Conservation (phyloP, 2,888 invertebrate genomes). For the Drosophila buzzatii region DNA sequence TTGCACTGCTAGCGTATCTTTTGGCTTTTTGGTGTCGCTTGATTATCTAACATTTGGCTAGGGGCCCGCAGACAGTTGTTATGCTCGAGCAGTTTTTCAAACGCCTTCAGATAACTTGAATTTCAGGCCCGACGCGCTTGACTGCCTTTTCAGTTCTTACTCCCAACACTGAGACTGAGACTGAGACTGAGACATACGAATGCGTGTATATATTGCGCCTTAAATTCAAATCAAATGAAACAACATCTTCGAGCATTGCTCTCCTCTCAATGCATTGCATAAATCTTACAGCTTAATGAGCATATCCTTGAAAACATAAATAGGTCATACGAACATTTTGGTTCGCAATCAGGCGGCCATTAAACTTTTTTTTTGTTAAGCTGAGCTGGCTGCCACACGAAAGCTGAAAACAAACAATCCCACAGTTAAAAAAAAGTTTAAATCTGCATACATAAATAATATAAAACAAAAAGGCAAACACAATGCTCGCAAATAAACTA, state of each 20-base stretch:
- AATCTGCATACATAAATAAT: slow-evolving; percentile 75
- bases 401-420: slow-evolving; percentile 35
- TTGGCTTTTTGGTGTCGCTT: slow-evolving; percentile 51
- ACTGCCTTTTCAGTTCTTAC: slow-evolving; percentile 67
- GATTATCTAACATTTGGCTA: slow-evolving; percentile 68
- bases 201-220: neutral
- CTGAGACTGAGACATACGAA: no score
- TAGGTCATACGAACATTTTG: slow-evolving; percentile 53
- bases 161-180: slow-evolving; percentile 1
- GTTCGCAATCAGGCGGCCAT: slow-evolving; percentile 67
- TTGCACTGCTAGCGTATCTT: slow-evolving; percentile 34
- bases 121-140: slow-evolving; percentile 65
- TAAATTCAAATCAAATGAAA: neutral
- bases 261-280: slow-evolving; percentile 31
- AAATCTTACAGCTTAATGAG: slow-evolving; percentile 60
- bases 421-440: slow-evolving; percentile 49
- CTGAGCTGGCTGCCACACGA: slow-evolving; percentile 20
- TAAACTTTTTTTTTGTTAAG: slow-evolving; percentile 53
- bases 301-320: slow-evolving; percentile 68
- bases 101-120: slow-evolving; percentile 68
- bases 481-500: slow-evolving; percentile 38
- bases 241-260: slow-evolving; percentile 27
- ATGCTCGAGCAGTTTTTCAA: slow-evolving; percentile 61
- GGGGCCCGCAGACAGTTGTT: slow-evolving; percentile 50
- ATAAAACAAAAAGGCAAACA: slow-evolving; percentile 55